Percentiles rank a stretch among this genome's conserved stretches.
Conservation (phyloP, 64 coral and sea anemone genomes). For the Trachythela sp. region DNA sequence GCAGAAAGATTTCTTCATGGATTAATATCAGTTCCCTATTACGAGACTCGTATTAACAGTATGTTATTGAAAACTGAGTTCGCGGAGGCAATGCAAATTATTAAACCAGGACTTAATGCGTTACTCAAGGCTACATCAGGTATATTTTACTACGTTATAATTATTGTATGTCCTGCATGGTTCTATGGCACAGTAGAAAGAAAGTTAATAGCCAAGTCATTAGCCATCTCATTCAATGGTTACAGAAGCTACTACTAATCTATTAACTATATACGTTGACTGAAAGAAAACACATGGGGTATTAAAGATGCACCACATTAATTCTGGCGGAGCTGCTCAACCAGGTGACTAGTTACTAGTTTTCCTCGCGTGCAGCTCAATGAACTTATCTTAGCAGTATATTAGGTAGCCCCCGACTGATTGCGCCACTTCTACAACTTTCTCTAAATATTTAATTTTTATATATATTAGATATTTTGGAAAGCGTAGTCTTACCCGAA, state of each 20-base stretch:
- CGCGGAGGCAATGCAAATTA: not conserved
- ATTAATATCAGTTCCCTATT: conserved; percentile 55
- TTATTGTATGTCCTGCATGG: not conserved
- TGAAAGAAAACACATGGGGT: too few species aligned
- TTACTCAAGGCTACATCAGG: conserved; percentile 7
- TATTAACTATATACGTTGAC: too few species aligned
- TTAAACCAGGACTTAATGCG: not conserved
- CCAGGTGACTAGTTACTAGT: too few species aligned
- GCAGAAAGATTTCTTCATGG: conserved; percentile 81
- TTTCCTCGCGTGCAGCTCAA: too few species aligned
- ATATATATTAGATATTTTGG: conserved; percentile 66
- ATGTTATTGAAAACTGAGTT: not conserved
- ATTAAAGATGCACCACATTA: too few species aligned
- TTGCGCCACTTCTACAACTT: too few species aligned
- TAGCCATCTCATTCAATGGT: too few species aligned
- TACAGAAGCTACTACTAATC: too few species aligned
- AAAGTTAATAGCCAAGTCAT: not conserved
- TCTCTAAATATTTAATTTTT: too few species aligned
- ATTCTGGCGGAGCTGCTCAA: too few species aligned
- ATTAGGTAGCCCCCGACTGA: too few species aligned
- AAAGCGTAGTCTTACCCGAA: conserved; percentile 84
- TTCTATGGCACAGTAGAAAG: not conserved
- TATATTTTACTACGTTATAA: not conserved
- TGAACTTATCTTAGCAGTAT: too few species aligned
- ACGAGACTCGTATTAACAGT: conserved; percentile 4